Conservation (phyloP, 2,888 invertebrate genomes). For the Dione juno region DNA sequence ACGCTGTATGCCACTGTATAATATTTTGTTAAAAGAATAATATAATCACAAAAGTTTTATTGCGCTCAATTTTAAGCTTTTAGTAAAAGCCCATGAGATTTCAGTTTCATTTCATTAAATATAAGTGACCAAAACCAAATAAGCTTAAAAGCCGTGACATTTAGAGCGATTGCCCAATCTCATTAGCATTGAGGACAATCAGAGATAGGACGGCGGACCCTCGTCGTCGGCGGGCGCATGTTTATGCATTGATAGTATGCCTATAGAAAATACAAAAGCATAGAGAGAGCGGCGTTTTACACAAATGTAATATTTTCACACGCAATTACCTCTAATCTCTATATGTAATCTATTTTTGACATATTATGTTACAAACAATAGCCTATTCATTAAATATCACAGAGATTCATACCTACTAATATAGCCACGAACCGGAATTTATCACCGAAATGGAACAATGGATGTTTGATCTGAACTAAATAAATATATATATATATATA, state of each 20-base stretch:
- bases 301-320: background rate
- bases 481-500: too few species aligned
- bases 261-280: background rate
- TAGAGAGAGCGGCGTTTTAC: too few species aligned
- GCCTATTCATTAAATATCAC: background rate
- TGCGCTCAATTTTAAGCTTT: background rate
- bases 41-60: too few species aligned
- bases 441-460: too few species aligned
- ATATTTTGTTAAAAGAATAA: too few species aligned
- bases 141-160: constrained; percentile 23
- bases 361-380: background rate
- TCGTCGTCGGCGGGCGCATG: constrained; percentile 1
- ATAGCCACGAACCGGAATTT: too few species aligned
- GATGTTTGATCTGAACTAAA: too few species aligned
- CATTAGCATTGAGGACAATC: background rate
- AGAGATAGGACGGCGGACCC: background rate
- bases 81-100: background rate
- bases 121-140: constrained; percentile 15
- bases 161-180: constrained; percentile 7
- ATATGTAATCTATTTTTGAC: background rate
- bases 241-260: constrained; percentile 5
- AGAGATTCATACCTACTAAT: too few species aligned
- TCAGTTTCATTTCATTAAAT: background rate
- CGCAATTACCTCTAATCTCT: background rate
- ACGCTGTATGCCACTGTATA: too few species aligned